Conservation (phyloP, 1,140 invertebrate genomes). For the Caenorhabditis remanei region DNA sequence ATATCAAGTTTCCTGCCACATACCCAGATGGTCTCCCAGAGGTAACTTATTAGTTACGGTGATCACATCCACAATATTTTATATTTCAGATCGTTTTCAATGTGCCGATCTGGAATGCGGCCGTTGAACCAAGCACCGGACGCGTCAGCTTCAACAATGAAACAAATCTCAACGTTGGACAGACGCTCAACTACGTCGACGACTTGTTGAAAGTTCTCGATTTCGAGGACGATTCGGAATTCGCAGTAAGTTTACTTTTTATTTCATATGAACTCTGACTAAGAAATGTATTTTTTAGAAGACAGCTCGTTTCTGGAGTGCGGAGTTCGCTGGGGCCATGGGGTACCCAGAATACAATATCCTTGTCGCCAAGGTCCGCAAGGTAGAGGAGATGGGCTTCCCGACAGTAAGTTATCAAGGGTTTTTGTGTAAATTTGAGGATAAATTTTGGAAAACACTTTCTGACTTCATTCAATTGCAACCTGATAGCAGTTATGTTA, state of each 20-base stretch:
- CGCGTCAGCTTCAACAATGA: background rate
- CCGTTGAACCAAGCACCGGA: background rate
- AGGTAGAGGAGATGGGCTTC: background rate
- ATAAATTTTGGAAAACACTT: too few species aligned
- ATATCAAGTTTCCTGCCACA: background rate
- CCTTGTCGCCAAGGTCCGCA: background rate
- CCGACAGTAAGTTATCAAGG: background rate
- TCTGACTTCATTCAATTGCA: too few species aligned
- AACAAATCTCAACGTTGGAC: background rate
- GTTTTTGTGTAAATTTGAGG: too few species aligned
- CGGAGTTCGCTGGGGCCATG: background rate
- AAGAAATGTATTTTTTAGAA: background rate
- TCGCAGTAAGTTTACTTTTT: background rate
- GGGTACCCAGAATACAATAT: background rate
- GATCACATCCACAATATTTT: background rate
- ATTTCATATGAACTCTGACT: background rate
- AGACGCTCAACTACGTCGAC: background rate
- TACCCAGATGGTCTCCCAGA: background rate
- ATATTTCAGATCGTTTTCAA: background rate
- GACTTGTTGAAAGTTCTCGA: background rate
- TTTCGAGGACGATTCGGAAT: background rate
- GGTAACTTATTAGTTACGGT: background rate
- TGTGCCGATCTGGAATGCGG: background rate
- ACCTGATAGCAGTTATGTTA: too few species aligned
- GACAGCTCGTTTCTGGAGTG: background rate